Evolutionary conservation across 2,797 vertebrate species (phyloP).

Genomic region (Rhabdophis nuchalis): DNA sequence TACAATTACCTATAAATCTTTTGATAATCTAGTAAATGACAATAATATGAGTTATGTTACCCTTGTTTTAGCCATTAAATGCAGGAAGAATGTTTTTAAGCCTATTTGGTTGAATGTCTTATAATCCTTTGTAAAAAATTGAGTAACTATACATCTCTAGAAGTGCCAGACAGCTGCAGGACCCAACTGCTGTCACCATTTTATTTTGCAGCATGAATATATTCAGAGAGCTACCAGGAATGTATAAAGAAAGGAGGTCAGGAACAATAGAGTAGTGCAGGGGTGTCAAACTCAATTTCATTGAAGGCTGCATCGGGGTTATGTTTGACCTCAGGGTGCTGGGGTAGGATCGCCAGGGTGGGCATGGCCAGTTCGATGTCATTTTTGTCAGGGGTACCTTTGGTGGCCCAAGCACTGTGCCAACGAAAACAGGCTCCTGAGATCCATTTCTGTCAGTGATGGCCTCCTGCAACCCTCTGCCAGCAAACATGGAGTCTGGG

Average conservation of each 20-base stretch:
- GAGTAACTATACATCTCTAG: neutral
- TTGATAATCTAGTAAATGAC: neutral
- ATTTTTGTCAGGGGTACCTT: no score
- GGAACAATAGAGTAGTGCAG: neutral
- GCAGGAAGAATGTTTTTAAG: neutral
- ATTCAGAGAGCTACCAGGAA: neutral
- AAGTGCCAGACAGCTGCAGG: neutral
- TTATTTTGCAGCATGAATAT: neutral
- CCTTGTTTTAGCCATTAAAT: neutral
- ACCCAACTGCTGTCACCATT: neutral
- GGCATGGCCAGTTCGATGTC: no score
- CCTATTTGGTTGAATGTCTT: neutral
- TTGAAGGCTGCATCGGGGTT: no score
- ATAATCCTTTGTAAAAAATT: neutral
- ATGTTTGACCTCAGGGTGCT: no score
- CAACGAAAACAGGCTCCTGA: no score
- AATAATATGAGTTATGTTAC: neutral
- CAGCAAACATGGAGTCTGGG: no score
- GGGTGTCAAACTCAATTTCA: no score
- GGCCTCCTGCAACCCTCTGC: no score
- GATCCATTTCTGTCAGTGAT: no score
- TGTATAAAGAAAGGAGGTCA: neutral
- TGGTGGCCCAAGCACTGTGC: no score
- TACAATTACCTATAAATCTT: neutral
- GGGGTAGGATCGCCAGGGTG: no score